phyloP scores from a whole-genome alignment of 2,797 vertebrate genomes.

The Leptodactylus fallax region DNA sequence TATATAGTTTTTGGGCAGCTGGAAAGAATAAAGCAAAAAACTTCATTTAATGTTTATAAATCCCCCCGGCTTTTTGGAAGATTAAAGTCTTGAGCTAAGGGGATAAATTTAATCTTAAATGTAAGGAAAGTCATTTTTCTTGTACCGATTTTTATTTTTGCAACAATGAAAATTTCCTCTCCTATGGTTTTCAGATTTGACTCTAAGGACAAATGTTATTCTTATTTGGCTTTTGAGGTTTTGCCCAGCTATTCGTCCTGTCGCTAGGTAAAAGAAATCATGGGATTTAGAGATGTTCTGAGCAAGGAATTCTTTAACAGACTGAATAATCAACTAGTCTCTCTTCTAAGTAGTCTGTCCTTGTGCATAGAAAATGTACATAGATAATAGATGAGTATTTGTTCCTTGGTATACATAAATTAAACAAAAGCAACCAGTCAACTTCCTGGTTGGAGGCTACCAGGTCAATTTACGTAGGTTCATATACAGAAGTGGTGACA shows the following conservation, averaged over 20 bases:
- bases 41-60: constrained; percentile 70
- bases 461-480: too few species aligned
- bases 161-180: constrained; percentile 61
- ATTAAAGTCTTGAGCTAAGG: constrained; percentile 69
- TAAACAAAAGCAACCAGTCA: too few species aligned
- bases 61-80: constrained; percentile 70
- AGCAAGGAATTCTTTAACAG: neutral
- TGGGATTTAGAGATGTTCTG: neutral
- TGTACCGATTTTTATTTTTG: constrained; percentile 63
- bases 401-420: too few species aligned
- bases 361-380: too few species aligned
- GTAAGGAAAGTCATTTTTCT: constrained; percentile 69
- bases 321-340: neutral
- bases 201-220: constrained; percentile 25
- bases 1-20: neutral
- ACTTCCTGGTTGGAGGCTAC: too few species aligned
- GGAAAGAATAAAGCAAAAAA: constrained; percentile 53
- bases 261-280: neutral
- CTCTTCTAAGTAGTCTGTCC: neutral
- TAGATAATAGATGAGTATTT: too few species aligned
- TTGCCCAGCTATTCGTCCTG: neutral
- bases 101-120: constrained; percentile 70
- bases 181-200: constrained; percentile 52
- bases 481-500: too few species aligned
- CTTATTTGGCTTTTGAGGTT: constrained; percentile 14